Evolutionary conservation across 2,888 invertebrate genomes (phyloP).

Genomic region (Drosophila conformis): DNA sequence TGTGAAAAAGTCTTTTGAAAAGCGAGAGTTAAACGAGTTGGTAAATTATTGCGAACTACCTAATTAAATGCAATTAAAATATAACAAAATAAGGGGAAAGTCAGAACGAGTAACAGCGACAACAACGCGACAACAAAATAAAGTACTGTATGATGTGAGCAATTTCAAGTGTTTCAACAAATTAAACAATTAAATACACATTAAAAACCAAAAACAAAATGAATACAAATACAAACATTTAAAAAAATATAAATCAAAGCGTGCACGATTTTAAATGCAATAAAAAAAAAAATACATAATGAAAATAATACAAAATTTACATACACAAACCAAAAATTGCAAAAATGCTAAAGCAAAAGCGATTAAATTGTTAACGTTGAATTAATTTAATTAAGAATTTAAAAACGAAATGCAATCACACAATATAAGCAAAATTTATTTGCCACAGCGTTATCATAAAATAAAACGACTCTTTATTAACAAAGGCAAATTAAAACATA

Average conservation of each 20-base stretch:
- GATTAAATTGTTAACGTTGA: constrained; percentile 68
- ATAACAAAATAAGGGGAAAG: constrained; percentile 45
- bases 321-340: constrained; percentile 44
- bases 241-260: constrained; percentile 53
- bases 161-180: constrained; percentile 78
- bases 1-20: constrained; percentile 59
- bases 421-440: constrained; percentile 50
- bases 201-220: constrained; percentile 28
- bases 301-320: constrained; percentile 67
- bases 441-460: constrained; percentile 48
- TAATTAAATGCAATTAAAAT: constrained; percentile 76
- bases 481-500: constrained; percentile 66
- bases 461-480: constrained; percentile 47
- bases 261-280: constrained; percentile 79
- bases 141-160: constrained; percentile 70
- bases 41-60: constrained; percentile 75
- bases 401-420: constrained; percentile 60
- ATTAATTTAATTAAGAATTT: constrained; percentile 72
- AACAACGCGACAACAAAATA: constrained; percentile 21
- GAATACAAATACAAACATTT: constrained; percentile 37
- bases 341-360: constrained; percentile 27
- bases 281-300: constrained; percentile 55
- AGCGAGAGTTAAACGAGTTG: constrained; percentile 67
- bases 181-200: constrained; percentile 62
- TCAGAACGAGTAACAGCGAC: constrained; percentile 28